phyloP scores from a whole-genome alignment of 2,113 vertebrate genomes.

The Nerophis ophidion region DNA sequence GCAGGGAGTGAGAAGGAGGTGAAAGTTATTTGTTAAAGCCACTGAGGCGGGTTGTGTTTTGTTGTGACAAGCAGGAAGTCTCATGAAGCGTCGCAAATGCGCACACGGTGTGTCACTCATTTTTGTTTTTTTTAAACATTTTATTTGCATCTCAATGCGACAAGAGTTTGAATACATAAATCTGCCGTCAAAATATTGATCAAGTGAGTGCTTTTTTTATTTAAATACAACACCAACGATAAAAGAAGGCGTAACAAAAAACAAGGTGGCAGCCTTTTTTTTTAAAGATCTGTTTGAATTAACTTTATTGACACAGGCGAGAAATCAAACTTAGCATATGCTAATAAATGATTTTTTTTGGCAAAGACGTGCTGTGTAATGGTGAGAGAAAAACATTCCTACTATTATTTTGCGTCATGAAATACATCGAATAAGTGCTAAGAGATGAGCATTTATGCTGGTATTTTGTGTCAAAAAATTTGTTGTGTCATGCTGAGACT shows the following conservation, averaged over 20 bases:
- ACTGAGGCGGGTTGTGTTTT: conserved; percentile 46
- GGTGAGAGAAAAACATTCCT: neutral
- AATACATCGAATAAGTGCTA: neutral
- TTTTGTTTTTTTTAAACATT: conserved; percentile 17
- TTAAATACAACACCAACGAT: too few relatives aligned
- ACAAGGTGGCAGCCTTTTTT: too few relatives aligned
- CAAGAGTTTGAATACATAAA: conserved; percentile 16
- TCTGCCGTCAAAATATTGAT: conserved; percentile 2
- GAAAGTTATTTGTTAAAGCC: conserved; percentile 43
- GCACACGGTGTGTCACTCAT: conserved; percentile 50
- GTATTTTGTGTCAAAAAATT: too few relatives aligned
- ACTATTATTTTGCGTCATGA: neutral
- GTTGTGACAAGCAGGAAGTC: conserved; percentile 36
- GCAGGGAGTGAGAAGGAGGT: conserved; percentile 5
- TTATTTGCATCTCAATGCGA: conserved; percentile 25
- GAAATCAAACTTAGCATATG: too few relatives aligned
- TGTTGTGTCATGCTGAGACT: too few relatives aligned
- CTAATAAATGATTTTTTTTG: neutral
- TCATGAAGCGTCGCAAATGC: conserved; percentile 36
- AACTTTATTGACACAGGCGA: too few relatives aligned
- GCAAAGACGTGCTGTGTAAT: neutral
- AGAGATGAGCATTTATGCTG: neutral
- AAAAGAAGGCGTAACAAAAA: too few relatives aligned
- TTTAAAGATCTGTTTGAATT: too few relatives aligned
- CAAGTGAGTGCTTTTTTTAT: too few relatives aligned